Conservation (phyloP, 1,140 invertebrate species). For the Spodoptera frugiperda region DNA sequence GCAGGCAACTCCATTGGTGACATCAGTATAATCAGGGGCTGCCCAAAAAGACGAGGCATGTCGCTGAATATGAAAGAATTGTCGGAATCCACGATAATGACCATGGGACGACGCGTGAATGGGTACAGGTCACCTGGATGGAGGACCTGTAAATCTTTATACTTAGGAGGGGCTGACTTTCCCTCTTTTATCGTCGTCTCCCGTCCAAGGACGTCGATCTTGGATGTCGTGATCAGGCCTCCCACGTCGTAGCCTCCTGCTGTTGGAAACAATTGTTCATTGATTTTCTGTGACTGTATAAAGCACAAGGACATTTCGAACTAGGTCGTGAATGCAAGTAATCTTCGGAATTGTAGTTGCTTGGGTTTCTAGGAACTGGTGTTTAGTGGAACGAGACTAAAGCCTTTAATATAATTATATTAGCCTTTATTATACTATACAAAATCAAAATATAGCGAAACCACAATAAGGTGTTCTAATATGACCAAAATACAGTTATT, state of each 20-base stretch:
- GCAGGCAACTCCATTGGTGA: slow-evolving; percentile 96
- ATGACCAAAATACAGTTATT: too few relatives aligned
- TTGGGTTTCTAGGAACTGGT: too few relatives aligned
- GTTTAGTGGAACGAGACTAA: too few relatives aligned
- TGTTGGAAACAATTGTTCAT: not conserved
- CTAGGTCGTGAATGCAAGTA: too few relatives aligned
- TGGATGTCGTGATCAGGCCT: slow-evolving; percentile 95
- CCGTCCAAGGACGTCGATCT: slow-evolving; percentile 75
- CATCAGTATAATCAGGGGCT: slow-evolving; percentile 97
- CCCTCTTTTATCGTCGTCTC: slow-evolving; percentile 59
- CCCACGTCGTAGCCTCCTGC: slow-evolving; percentile 96
- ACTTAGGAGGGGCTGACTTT: slow-evolving; percentile 80
- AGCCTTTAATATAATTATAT: too few relatives aligned
- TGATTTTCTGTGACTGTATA: too few relatives aligned
- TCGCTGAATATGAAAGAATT: slow-evolving; percentile 98
- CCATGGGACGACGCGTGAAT: slow-evolving; percentile 96
- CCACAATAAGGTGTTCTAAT: too few relatives aligned
- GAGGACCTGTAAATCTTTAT: slow-evolving; percentile 92
- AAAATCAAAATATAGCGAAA: too few relatives aligned
- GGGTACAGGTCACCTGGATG: slow-evolving; percentile 97
- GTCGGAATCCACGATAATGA: slow-evolving; percentile 97
- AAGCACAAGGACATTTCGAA: too few relatives aligned
- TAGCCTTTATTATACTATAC: too few relatives aligned
- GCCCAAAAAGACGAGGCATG: slow-evolving; percentile 96
- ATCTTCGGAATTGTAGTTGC: too few relatives aligned